These are phyloP conservation scores for Crambe crambe DNA, from an alignment of 37 sponge, comb jelly and placozoan species.

Conservation along the genomic window DNA sequence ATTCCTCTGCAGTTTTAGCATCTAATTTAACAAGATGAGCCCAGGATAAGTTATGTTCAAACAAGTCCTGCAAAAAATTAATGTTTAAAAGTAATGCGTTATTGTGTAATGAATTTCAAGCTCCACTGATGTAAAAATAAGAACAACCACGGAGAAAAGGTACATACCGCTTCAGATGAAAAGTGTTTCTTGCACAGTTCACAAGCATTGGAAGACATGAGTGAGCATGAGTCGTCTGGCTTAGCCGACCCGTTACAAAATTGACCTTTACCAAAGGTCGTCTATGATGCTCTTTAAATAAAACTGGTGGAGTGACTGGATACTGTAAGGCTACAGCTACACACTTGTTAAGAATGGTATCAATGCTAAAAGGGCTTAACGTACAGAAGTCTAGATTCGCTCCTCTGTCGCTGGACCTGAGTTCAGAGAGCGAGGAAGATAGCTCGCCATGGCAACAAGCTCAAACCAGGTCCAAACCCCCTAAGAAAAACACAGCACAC, in stretches of 20 bases:
- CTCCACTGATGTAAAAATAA: no score
- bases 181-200: neutral
- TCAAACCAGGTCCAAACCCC: neutral
- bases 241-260: no score
- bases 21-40: conserved; percentile 16
- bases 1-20: neutral
- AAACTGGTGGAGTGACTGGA: no score
- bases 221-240: no score
- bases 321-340: no score
- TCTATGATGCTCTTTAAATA: no score
- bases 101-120: no score
- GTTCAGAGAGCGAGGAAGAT: conserved; percentile 26
- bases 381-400: conserved; percentile 41
- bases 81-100: no score
- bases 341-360: neutral
- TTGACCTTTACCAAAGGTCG: no score
- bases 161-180: neutral
- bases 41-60: conserved; percentile 40
- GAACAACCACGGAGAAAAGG: no score
- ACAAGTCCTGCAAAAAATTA: conserved; percentile 16
- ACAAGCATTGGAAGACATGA: no score
- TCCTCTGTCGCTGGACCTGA: conserved; percentile 13
- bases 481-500: neutral
- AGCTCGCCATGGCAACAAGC: conserved; percentile 8
- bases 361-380: neutral